Conservation (phyloP, 2,888 invertebrate genomes). For the Patella depressa region DNA sequence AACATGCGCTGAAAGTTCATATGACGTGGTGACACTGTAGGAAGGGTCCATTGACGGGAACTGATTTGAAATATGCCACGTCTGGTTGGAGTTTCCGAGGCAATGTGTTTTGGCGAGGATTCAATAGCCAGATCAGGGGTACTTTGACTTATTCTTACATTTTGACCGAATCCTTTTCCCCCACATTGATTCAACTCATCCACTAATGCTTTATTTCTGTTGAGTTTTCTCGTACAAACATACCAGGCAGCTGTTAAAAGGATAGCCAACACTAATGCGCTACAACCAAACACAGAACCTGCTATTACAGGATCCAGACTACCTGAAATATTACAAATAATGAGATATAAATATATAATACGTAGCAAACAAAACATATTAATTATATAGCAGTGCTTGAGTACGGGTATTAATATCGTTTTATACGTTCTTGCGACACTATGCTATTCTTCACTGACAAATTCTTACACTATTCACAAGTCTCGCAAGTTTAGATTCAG, state of each 20-base stretch:
- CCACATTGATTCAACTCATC: slow-evolving; percentile 40
- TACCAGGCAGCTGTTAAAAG: slow-evolving; percentile 48
- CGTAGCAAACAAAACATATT: too few species aligned
- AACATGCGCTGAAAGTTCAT: slow-evolving; percentile 86
- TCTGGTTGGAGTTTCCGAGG: slow-evolving; percentile 29
- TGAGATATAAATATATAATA: too few species aligned
- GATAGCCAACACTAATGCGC: slow-evolving; percentile 42
- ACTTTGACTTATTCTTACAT: slow-evolving; percentile 65
- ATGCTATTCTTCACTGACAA: too few species aligned
- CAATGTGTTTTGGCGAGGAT: slow-evolving; percentile 31
- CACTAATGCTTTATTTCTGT: slow-evolving; percentile 30
- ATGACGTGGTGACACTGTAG: slow-evolving; percentile 85
- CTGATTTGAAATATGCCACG: slow-evolving; percentile 70
- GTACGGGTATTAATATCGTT: too few species aligned
- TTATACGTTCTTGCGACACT: too few species aligned
- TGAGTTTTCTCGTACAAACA: slow-evolving; percentile 38
- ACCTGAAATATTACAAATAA: slow-evolving; percentile 29
- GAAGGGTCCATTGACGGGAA: slow-evolving; percentile 84
- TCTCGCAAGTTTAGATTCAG: too few species aligned
- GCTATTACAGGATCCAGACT: slow-evolving; percentile 49
- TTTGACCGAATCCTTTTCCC: slow-evolving; percentile 26
- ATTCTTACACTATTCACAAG: too few species aligned
- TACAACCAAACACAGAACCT: slow-evolving; percentile 39
- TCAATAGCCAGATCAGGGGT: slow-evolving; percentile 61
- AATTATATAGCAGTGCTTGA: too few species aligned